A percentile compares a stretch with the other conserved stretches of the same genome.
Evolutionary conservation across 2,113 vertebrate species (phyloP).

Genomic region (Pundamilia nyererei): DNA sequence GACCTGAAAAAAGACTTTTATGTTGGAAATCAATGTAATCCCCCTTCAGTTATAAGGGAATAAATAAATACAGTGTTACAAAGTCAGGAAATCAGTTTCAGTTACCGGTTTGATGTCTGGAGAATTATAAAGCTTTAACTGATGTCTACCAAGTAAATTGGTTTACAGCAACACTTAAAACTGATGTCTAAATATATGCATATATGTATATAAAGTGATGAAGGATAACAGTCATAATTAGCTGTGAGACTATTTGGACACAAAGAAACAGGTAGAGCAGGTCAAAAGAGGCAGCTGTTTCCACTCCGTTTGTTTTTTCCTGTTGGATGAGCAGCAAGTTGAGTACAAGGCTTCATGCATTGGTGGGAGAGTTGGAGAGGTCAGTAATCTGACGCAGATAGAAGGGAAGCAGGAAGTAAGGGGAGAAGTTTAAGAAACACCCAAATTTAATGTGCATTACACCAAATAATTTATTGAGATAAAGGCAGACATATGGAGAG

Average conservation of each 20-base stretch:
- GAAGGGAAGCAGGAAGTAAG: conserved; percentile 16
- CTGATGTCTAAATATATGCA: background rate
- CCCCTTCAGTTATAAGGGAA: no score
- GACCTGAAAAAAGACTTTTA: background rate
- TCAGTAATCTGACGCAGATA: conserved; percentile 29
- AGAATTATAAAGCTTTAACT: background rate
- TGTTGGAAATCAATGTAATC: background rate
- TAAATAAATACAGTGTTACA: background rate
- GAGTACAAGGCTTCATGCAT: background rate
- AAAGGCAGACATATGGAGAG: background rate
- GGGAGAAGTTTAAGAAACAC: background rate
- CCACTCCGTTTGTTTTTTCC: conserved; percentile 50
- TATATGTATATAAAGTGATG: background rate
- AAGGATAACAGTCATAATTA: background rate
- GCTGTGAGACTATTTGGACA: background rate
- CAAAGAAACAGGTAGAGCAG: conserved; percentile 19
- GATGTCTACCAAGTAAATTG: background rate
- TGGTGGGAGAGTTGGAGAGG: background rate
- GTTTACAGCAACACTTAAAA: background rate
- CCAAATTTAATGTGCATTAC: background rate
- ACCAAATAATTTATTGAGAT: background rate
- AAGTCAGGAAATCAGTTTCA: background rate
- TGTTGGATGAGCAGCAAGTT: conserved; percentile 34
- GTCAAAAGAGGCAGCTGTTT: conserved; percentile 6
- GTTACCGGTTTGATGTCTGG: background rate